These are phyloP conservation scores for Schizopygopsis pylzovi DNA, from an alignment of 2,797 vertebrate species.

Conservation along the genomic window DNA sequence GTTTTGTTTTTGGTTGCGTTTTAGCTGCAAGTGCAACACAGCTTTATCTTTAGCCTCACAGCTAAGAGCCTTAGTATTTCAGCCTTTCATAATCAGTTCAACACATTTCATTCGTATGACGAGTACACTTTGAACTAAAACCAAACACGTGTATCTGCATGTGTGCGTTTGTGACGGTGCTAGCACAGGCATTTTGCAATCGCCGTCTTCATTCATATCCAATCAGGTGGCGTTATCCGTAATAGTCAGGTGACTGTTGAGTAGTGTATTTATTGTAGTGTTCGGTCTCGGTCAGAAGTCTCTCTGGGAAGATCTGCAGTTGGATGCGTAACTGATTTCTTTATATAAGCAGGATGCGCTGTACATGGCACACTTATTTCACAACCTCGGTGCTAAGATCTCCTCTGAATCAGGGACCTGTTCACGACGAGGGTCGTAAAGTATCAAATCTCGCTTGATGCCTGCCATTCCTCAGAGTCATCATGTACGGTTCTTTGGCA, in stretches of 20 bases:
- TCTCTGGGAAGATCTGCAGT: constrained; percentile 13
- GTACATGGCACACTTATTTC: constrained; percentile 68
- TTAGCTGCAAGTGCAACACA: constrained; percentile 56
- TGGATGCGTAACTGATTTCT: constrained; percentile 21
- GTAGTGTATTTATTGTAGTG: constrained; percentile 39
- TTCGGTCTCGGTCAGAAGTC: constrained; percentile 24
- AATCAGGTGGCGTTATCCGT: not conserved
- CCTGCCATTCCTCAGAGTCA: constrained; percentile 20
- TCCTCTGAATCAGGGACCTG: constrained; percentile 79
- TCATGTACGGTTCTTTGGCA: constrained; percentile 30
- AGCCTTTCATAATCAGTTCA: constrained; percentile 19
- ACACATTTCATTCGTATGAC: not conserved
- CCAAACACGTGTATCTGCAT: constrained; percentile 15
- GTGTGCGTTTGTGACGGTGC: not conserved
- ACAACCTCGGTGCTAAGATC: constrained; percentile 79
- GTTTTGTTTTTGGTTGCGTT: constrained; percentile 31
- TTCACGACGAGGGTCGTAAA: constrained; percentile 41
- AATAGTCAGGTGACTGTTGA: constrained; percentile 32
- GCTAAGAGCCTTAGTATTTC: constrained; percentile 61
- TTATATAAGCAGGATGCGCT: constrained; percentile 37
- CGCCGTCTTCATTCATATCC: constrained; percentile 37
- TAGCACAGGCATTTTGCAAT: constrained; percentile 12
- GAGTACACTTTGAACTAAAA: not conserved
- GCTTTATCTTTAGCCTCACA: constrained; percentile 75
- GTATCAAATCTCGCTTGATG: constrained; percentile 7